phyloP scores from a whole-genome alignment of 2,888 invertebrate species.

The Agrochola litura region DNA sequence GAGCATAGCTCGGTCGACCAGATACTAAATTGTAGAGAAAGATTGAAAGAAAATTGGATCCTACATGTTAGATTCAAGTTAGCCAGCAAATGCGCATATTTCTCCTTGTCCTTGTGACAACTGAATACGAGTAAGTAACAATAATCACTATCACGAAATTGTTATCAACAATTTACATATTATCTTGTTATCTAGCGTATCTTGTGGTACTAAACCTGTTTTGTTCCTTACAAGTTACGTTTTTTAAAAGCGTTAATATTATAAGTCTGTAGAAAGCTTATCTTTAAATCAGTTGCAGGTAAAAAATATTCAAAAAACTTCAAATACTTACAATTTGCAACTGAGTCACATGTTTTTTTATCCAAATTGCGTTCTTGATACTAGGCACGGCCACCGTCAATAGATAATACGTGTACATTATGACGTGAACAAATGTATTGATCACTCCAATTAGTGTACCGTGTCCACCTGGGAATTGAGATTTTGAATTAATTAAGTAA shows the following conservation, averaged over 20 bases:
- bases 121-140: neutral
- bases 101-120: neutral
- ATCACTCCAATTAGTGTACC: slow-evolving; percentile 91
- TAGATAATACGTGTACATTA: slow-evolving; percentile 96
- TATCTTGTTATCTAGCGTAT: neutral
- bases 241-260: too few relatives aligned
- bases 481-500: neutral
- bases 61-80: neutral
- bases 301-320: neutral
- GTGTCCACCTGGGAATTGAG: slow-evolving; percentile 91
- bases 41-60: neutral
- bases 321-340: slow-evolving; percentile 93
- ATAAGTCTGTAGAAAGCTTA: too few relatives aligned
- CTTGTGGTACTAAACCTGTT: too few relatives aligned
- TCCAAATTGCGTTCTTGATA: slow-evolving; percentile 93
- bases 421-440: slow-evolving; percentile 94
- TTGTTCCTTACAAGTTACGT: too few relatives aligned
- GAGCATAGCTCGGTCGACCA: too few relatives aligned
- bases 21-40: neutral
- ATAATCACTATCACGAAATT: neutral
- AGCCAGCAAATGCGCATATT: neutral
- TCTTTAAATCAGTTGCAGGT: too few relatives aligned
- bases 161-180: neutral
- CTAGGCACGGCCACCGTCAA: slow-evolving; percentile 93
- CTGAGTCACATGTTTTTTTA: slow-evolving; percentile 96